Percentiles rank a stretch among this genome's conserved stretches.
Conservation (phyloP, 2,888 invertebrate species). For the Lottia gigantea region DNA sequence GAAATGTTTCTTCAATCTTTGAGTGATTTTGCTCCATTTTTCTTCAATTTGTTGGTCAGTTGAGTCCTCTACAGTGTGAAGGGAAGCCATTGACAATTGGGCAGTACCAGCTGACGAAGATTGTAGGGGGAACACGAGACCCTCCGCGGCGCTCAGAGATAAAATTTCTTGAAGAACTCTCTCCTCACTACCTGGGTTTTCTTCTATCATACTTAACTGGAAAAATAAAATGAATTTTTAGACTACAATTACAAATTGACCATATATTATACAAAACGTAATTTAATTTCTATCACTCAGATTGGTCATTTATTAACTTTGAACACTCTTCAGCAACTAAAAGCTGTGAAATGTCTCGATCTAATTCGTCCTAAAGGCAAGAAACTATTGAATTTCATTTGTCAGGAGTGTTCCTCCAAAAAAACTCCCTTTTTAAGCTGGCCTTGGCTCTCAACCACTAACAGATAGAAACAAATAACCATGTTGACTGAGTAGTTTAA, state of each 20-base stretch:
- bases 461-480: too few species aligned
- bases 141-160: constrained; percentile 59
- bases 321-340: too few species aligned
- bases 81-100: constrained; percentile 50
- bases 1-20: constrained; percentile 44
- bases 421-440: too few species aligned
- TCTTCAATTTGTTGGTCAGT: constrained; percentile 50
- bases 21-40: constrained; percentile 41
- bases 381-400: too few species aligned
- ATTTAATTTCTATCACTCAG: too few species aligned
- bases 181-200: constrained; percentile 61
- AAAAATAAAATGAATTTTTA: constrained; percentile 13
- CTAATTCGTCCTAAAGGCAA: too few species aligned
- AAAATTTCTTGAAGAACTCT: constrained; percentile 56
- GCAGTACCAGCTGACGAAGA: constrained; percentile 42
- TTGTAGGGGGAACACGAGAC: constrained; percentile 57
- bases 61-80: constrained; percentile 58
- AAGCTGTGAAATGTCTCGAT: too few species aligned
- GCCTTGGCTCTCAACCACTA: too few species aligned
- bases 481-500: background rate
- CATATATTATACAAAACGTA: too few species aligned
- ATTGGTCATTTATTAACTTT: too few species aligned
- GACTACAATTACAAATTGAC: too few species aligned
- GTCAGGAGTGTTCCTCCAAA: too few species aligned
- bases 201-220: constrained; percentile 50